Evolutionary conservation across 2,797 vertebrate genomes (phyloP), one percentile per base, ranked within the genome.

Genomic region (Phrynocephalus forsythii): DNA sequence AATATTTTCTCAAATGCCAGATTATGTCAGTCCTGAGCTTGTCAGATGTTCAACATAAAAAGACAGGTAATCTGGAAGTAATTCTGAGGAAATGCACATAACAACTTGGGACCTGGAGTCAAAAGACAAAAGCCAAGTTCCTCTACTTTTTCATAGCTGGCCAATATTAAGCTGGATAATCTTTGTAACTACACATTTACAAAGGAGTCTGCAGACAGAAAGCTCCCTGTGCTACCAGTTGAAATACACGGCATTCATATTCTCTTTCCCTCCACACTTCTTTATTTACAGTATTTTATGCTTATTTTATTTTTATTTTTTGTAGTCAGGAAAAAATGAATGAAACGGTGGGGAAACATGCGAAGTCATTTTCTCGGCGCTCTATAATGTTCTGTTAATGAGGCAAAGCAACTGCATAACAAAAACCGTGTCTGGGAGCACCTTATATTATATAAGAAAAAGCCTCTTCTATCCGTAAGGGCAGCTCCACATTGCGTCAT

Each of bases 21-120:
- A 20, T 83, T 75, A 91, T 2, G 15, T 91, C 91, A 92, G 84
- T 44, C 38, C 1, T 60, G 73, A 71, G 52, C 15, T 5, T 77
- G 44, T 81, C 79, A 88, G 72, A 82, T 24, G 10, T 88, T 30
- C 18, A 76, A 50, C 30, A 3, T 56, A 28, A 48, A 6, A 50
- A 75, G 5, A 1, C 16, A 44, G 28, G 83, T 22, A 9, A 22
- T 4, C 89, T 82, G 80, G 52, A 50, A 80, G 38, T 3, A 13
- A 44, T 50, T 3, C 28, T 85, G 30, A 80, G 68, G 68, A 73
- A 84, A 84, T 91, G 87, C 20, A 60, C 90, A 22, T 73, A 71
- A 6, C 1, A 10, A 50, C 0, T 15, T 85, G 69, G 16, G 63
- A 56, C 6, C 50, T 48, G 48, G 8, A 82, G 68, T 28, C 52